Percentiles rank a stretch among this genome's conserved stretches.
These are phyloP conservation scores for Camponotus floridanus DNA, from an alignment of 1,140 invertebrate species.

Conservation along the genomic window DNA sequence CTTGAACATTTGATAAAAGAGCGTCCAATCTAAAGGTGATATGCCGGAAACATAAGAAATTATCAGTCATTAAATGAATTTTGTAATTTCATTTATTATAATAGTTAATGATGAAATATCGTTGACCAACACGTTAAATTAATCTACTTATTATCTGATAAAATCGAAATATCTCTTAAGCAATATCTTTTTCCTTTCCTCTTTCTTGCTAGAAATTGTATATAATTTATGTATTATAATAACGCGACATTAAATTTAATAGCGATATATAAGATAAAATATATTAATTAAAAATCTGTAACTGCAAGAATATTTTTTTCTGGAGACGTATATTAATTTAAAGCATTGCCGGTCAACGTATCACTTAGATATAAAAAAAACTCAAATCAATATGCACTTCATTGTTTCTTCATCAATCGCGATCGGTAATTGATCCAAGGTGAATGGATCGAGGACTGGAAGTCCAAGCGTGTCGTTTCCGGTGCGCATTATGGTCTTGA, in stretches of 20 bases:
- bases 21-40: constrained; percentile 30
- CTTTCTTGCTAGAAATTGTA: too few relatives aligned
- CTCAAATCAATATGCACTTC: constrained; percentile 47
- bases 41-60: background rate
- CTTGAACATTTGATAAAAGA: constrained; percentile 13
- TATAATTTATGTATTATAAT: too few relatives aligned
- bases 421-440: background rate
- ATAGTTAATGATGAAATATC: background rate
- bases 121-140: background rate
- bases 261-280: too few relatives aligned
- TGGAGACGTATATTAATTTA: background rate
- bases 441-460: constrained; percentile 66
- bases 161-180: too few relatives aligned
- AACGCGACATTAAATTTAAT: too few relatives aligned
- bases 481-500: background rate
- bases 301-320: background rate
- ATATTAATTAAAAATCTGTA: too few relatives aligned
- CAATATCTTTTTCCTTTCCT: too few relatives aligned
- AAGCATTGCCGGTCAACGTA: background rate
- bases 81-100: background rate
- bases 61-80: background rate
- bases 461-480: constrained; percentile 44
- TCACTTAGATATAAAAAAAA: background rate
- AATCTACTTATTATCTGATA: too few relatives aligned
- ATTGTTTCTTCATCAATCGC: background rate